Percentiles rank a stretch among this genome's conserved stretches.
Conservation (phyloP, 1,140 invertebrate species). For the Bombyx mandarina region DNA sequence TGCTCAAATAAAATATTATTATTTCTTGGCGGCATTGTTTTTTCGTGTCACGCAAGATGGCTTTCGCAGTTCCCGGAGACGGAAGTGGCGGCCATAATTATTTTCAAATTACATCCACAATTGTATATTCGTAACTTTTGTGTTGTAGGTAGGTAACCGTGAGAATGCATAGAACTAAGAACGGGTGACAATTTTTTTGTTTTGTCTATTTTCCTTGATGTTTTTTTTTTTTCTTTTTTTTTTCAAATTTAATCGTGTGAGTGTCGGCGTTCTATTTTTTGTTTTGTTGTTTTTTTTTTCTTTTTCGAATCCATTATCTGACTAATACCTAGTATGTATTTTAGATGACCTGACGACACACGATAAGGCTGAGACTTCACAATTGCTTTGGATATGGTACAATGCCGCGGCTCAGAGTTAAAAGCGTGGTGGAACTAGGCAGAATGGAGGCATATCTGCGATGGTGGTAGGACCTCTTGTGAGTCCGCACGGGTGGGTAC, state of each 20-base stretch:
- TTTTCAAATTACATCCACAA: conserved; percentile 35
- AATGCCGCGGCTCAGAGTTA: too few species aligned
- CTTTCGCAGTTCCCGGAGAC: conserved; percentile 41
- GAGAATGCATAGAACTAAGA: conserved; percentile 23
- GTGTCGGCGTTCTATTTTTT: background rate
- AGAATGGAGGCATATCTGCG: too few species aligned
- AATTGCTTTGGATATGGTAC: too few species aligned
- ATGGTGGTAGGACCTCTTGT: too few species aligned
- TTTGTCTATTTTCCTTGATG: background rate
- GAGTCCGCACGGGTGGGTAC: too few species aligned
- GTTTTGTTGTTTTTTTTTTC: background rate
- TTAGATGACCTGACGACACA: background rate
- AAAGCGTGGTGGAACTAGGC: too few species aligned
- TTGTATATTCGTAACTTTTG: conserved; percentile 38
- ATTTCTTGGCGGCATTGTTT: conserved; percentile 19
- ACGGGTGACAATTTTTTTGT: conserved; percentile 19
- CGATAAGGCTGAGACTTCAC: too few species aligned
- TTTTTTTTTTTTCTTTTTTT: conserved; percentile 11
- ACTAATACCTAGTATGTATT: background rate
- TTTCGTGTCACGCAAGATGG: conserved; percentile 35
- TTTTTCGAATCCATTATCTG: background rate
- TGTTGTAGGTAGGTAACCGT: conserved; percentile 25
- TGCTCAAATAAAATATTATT: conserved; percentile 14
- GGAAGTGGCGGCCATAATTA: conserved; percentile 49
- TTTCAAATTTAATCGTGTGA: conserved; percentile 4